These are phyloP conservation scores for Diplazon laetatorius DNA, from an alignment of 2,888 invertebrate species.

Conservation along the genomic window DNA sequence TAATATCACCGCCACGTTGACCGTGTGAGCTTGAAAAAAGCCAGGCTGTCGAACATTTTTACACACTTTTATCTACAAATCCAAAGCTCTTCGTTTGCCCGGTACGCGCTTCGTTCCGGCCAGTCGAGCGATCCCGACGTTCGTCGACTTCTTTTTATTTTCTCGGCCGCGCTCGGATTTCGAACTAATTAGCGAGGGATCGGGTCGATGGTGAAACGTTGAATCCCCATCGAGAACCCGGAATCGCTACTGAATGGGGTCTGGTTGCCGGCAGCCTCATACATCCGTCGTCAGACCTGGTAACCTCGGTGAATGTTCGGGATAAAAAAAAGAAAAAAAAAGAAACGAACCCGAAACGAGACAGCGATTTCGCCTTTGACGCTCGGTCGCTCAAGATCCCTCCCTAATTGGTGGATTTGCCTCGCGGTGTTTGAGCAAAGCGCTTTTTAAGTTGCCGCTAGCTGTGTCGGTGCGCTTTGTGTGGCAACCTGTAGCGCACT, in stretches of 20 bases:
- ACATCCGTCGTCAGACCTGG: not conserved
- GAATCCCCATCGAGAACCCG: conserved; percentile 47
- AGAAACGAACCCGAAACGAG: too few species aligned
- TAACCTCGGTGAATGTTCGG: conserved; percentile 17
- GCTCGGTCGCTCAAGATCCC: conserved; percentile 62
- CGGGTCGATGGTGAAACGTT: conserved; percentile 34
- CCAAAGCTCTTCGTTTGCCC: not conserved
- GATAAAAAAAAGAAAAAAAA: too few species aligned
- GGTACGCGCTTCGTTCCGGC: not conserved
- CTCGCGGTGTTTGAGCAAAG: conserved; percentile 71
- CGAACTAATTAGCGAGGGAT: conserved; percentile 58
- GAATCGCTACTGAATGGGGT: conserved; percentile 42
- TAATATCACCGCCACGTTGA: too few species aligned
- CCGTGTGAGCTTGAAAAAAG: too few species aligned
- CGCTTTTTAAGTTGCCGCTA: conserved; percentile 75
- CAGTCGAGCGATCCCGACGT: not conserved
- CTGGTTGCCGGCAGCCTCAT: not conserved
- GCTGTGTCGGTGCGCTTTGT: conserved; percentile 34
- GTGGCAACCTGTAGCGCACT: conserved; percentile 61
- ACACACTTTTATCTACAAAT: not conserved
- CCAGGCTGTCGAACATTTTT: too few species aligned
- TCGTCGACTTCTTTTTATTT: conserved; percentile 30
- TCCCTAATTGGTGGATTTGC: conserved; percentile 72
- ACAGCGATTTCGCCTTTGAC: conserved; percentile 51
- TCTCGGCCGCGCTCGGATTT: conserved; percentile 34